These are phyloP conservation scores for Eublepharis macularius DNA, from an alignment of 2,113 vertebrate genomes.

Conservation along the genomic window DNA sequence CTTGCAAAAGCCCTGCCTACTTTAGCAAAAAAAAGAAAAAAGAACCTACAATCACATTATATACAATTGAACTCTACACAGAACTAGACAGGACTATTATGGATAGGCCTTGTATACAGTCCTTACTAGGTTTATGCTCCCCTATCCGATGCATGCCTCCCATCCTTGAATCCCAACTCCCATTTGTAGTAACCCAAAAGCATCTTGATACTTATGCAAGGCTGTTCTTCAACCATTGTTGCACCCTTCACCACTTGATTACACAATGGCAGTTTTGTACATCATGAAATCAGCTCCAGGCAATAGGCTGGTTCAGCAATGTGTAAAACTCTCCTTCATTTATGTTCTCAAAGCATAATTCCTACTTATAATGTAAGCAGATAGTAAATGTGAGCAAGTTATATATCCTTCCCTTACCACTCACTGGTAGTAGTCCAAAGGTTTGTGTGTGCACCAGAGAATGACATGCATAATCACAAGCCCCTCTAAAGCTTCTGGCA, in stretches of 20 bases:
- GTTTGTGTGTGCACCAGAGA: neutral
- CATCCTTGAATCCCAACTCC: neutral
- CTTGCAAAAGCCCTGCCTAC: neutral
- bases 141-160: neutral
- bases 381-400: neutral
- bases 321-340: neutral
- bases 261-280: neutral
- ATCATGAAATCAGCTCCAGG: neutral
- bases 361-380: neutral
- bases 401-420: constrained; percentile 2
- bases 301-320: neutral
- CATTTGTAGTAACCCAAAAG: neutral
- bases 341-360: neutral
- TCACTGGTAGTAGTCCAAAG: neutral
- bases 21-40: neutral
- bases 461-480: neutral
- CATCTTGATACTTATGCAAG: neutral
- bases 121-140: neutral
- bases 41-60: neutral
- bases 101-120: neutral
- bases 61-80: neutral
- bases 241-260: neutral
- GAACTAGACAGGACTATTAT: neutral
- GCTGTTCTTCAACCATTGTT: neutral
- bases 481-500: neutral